These are phyloP conservation scores for Sphinx pinastri DNA, from an alignment of 2,888 invertebrate species.

Conservation along the genomic window DNA sequence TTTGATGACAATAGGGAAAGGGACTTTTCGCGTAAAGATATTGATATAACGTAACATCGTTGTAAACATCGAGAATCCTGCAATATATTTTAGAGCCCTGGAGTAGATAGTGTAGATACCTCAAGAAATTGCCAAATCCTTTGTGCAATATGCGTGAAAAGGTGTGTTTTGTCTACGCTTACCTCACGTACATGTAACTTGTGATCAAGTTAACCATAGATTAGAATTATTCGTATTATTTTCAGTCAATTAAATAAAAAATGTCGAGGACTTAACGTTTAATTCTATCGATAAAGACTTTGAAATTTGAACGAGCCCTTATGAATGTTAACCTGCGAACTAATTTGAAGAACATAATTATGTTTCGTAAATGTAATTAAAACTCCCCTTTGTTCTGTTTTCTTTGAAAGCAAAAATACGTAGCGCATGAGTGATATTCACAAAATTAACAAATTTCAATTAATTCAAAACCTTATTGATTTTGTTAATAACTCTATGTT, in stretches of 20 bases:
- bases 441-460: conserved; percentile 2
- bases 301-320: too few relatives aligned
- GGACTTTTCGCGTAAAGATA: background rate
- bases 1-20: background rate
- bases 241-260: too few relatives aligned
- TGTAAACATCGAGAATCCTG: background rate
- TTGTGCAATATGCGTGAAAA: too few relatives aligned
- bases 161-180: too few relatives aligned
- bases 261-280: too few relatives aligned
- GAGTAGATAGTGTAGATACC: background rate
- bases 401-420: background rate
- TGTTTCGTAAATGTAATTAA: background rate
- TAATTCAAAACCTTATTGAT: background rate
- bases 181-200: too few relatives aligned
- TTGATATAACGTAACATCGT: background rate
- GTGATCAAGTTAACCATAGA: too few relatives aligned
- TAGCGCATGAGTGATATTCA: background rate
- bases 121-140: too few relatives aligned
- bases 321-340: background rate
- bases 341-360: background rate
- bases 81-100: background rate
- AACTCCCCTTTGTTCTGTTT: conserved; percentile 1
- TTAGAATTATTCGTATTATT: too few relatives aligned
- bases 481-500: background rate
- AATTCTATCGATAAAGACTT: too few relatives aligned